Conservation (phyloP, 53 echinoderm and acorn worm species). For the Paelopatides confundens region DNA sequence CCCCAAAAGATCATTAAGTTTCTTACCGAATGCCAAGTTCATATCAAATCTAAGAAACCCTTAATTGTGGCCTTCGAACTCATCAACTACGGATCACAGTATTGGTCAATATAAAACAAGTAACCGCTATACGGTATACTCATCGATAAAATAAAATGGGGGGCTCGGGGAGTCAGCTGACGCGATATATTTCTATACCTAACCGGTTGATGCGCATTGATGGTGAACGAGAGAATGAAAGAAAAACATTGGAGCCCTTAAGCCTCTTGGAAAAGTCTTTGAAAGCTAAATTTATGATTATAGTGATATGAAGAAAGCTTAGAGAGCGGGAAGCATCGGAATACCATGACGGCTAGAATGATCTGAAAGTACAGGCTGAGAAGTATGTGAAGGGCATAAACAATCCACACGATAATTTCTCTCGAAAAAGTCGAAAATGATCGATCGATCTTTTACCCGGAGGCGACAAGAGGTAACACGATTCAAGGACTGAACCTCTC, state of each 20-base stretch:
- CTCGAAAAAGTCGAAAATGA: not conserved
- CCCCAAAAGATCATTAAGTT: not conserved
- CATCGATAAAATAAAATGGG: too few relatives aligned
- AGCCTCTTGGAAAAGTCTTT: not conserved
- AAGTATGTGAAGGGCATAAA: constrained; percentile 17
- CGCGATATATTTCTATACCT: not conserved
- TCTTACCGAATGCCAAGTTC: constrained; percentile 21
- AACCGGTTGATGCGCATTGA: constrained; percentile 11
- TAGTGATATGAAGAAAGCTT: constrained; percentile 5
- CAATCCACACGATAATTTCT: constrained; percentile 17
- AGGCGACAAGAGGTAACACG: constrained; percentile 20
- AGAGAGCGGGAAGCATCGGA: not conserved
- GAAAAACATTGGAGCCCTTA: not conserved
- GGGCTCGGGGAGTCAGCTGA: not conserved
- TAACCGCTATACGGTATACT: too few relatives aligned
- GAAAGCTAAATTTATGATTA: constrained; percentile 26
- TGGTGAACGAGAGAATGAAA: not conserved
- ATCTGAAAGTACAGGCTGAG: constrained; percentile 26
- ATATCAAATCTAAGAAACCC: constrained; percentile 6
- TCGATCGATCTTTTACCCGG: constrained; percentile 26
- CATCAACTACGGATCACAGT: not conserved
- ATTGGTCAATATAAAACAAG: not conserved
- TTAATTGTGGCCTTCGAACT: not conserved
- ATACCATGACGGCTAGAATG: constrained; percentile 35
- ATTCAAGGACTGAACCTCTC: not conserved